A percentile compares a stretch with the other conserved stretches of the same genome.
These are phyloP conservation scores for Spodoptera picta DNA, from an alignment of 2,888 invertebrate genomes.

Conservation along the genomic window DNA sequence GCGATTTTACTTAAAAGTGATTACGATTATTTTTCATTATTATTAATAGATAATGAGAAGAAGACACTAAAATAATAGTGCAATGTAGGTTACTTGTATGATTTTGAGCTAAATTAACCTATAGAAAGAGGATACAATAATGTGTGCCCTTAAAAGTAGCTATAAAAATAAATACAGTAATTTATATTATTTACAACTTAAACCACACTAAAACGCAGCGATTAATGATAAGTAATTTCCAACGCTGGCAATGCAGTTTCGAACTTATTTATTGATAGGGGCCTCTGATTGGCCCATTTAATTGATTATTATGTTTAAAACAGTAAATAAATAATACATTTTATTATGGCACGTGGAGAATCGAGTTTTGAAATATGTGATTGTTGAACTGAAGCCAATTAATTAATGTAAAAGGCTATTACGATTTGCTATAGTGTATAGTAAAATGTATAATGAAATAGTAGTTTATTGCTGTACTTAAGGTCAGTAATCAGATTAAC, in stretches of 20 bases:
- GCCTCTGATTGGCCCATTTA: constrained; percentile 61
- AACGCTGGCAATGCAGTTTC: constrained; percentile 54
- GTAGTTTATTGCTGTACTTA: background rate
- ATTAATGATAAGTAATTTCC: constrained; percentile 63
- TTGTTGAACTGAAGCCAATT: constrained; percentile 32
- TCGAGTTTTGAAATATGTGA: constrained; percentile 47
- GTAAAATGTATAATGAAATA: constrained; percentile 16
- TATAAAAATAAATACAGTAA: background rate
- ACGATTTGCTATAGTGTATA: constrained; percentile 13
- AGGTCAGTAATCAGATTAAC: constrained; percentile 15
- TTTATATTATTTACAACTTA: constrained; percentile 12
- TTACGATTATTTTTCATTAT: no score
- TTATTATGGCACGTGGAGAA: constrained; percentile 46
- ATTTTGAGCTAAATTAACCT: background rate
- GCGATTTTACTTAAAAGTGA: no score
- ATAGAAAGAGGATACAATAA: background rate
- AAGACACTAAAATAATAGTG: no score
- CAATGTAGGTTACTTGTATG: background rate
- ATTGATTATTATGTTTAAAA: constrained; percentile 42
- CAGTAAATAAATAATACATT: constrained; percentile 43
- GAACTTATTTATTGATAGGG: constrained; percentile 68
- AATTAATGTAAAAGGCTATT: constrained; percentile 25
- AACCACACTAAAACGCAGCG: constrained; percentile 40
- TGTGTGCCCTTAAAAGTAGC: no score
- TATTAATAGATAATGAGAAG: no score